These are phyloP conservation scores for Ammodytes marinus DNA, from an alignment of 2,113 vertebrate genomes.

Conservation along the genomic window DNA sequence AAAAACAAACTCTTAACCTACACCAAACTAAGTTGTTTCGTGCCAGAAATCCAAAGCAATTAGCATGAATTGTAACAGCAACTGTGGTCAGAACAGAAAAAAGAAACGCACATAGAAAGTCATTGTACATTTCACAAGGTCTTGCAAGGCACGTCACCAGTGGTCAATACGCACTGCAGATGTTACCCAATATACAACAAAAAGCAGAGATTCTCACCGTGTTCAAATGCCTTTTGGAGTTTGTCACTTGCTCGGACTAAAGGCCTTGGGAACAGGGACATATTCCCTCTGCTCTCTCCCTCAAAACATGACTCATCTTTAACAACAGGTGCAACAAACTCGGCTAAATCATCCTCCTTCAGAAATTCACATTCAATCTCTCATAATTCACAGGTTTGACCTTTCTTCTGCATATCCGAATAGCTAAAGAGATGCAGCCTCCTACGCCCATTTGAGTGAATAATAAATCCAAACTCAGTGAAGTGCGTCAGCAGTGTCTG, in stretches of 20 bases:
- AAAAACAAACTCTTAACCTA: slow-evolving; percentile 21
- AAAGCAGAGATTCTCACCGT: background rate
- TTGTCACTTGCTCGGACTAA: background rate
- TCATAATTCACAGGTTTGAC: slow-evolving; percentile 30
- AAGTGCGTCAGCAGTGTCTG: background rate
- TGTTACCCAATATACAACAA: background rate
- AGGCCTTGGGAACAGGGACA: background rate
- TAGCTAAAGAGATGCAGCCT: slow-evolving; percentile 3
- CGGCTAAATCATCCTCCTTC: slow-evolving; percentile 1
- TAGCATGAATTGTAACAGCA: background rate
- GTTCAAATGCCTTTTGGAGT: background rate
- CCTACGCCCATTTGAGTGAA: background rate
- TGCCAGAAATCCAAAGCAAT: background rate
- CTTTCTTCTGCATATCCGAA: slow-evolving; percentile 5
- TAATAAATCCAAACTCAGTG: background rate
- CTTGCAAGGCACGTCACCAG: background rate
- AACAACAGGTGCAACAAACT: background rate
- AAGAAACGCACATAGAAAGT: too few relatives aligned
- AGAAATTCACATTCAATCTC: background rate
- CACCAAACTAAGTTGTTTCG: background rate
- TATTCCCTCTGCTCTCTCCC: slow-evolving; percentile 17
- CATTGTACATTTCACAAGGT: background rate
- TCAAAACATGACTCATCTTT: slow-evolving; percentile 31
- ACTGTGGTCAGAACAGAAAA: background rate
- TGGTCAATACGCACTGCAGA: background rate